phyloP scores from a whole-genome alignment of 2,888 invertebrate genomes.

The Acrobeloides nanus region DNA sequence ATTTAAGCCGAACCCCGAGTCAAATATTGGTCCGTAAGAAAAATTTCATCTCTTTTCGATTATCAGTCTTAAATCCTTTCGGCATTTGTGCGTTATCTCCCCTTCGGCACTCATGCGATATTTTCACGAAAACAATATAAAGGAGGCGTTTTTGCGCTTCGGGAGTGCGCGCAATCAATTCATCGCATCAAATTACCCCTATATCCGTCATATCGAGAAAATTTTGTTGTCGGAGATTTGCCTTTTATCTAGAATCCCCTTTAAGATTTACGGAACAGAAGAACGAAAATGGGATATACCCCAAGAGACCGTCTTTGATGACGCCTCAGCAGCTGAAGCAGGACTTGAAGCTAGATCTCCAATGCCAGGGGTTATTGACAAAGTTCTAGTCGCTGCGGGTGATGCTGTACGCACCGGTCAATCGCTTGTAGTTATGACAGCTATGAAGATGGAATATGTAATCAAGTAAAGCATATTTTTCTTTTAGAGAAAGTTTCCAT shows the following conservation, averaged over 20 bases:
- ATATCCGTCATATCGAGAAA: too few relatives aligned
- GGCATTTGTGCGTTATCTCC: too few relatives aligned
- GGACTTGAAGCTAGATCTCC: slow-evolving; percentile 64
- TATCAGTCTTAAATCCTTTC: too few relatives aligned
- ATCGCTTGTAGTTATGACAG: slow-evolving; percentile 82
- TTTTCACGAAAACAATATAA: too few relatives aligned
- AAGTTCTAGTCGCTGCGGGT: slow-evolving; percentile 70
- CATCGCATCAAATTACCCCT: too few relatives aligned
- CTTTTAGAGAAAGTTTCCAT: not conserved
- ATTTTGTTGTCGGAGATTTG: too few relatives aligned
- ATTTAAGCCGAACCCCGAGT: too few relatives aligned
- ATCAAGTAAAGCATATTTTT: slow-evolving; percentile 60
- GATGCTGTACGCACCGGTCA: slow-evolving; percentile 72
- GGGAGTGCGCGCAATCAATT: too few relatives aligned
- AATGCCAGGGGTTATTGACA: slow-evolving; percentile 91
- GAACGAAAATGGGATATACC: slow-evolving; percentile 20
- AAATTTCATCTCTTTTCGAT: too few relatives aligned
- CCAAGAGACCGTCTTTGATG: slow-evolving; percentile 10
- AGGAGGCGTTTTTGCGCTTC: too few relatives aligned
- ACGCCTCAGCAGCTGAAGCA: slow-evolving; percentile 10
- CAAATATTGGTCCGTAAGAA: too few relatives aligned
- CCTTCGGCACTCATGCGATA: not conserved
- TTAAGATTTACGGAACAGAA: slow-evolving; percentile 20
- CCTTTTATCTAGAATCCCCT: not conserved
- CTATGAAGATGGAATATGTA: slow-evolving; percentile 99